A percentile compares a stretch with the other conserved stretches of the same genome.
phyloP scores from a whole-genome alignment of 2,888 invertebrate species.

The Dorcus hopei region DNA sequence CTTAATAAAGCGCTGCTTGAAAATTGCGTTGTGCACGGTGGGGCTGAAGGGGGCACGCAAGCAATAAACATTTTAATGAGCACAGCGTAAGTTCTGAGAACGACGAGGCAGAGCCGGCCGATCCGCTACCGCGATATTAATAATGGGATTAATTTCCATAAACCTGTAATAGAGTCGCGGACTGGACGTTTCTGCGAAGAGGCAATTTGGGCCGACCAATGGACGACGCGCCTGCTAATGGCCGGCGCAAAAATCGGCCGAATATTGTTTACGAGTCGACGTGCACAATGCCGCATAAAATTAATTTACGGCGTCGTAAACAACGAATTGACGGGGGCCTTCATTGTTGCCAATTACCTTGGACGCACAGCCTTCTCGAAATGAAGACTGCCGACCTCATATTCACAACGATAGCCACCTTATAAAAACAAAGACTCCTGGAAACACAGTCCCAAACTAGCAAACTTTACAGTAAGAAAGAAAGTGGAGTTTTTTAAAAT shows the following conservation, averaged over 20 bases:
- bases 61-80: slow-evolving; percentile 21
- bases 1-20: too few species aligned
- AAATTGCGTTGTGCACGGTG: not conserved
- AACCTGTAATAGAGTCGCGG: slow-evolving; percentile 22
- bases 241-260: slow-evolving; percentile 23
- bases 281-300: slow-evolving; percentile 30
- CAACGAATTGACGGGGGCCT: slow-evolving; percentile 23
- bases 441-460: too few species aligned
- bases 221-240: slow-evolving; percentile 15
- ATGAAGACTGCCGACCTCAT: too few species aligned
- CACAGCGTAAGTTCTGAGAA: not conserved
- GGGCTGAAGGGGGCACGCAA: slow-evolving; percentile 11
- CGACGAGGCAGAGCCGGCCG: slow-evolving; percentile 8
- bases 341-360: slow-evolving; percentile 4
- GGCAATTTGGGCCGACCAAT: slow-evolving; percentile 21
- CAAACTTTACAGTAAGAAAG: too few species aligned
- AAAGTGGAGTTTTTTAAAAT: too few species aligned
- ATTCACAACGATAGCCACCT: too few species aligned
- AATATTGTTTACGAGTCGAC: slow-evolving; percentile 27
- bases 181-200: slow-evolving; percentile 21
- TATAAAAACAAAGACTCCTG: too few species aligned
- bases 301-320: slow-evolving; percentile 30
- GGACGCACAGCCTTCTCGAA: not conserved
- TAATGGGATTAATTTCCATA: slow-evolving; percentile 23
- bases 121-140: slow-evolving; percentile 21